Percentiles rank a stretch among this genome's conserved stretches.
These are phyloP conservation scores for Nothocercus nigrocapillus DNA, from an alignment of 2,113 vertebrate species.

Conservation along the genomic window DNA sequence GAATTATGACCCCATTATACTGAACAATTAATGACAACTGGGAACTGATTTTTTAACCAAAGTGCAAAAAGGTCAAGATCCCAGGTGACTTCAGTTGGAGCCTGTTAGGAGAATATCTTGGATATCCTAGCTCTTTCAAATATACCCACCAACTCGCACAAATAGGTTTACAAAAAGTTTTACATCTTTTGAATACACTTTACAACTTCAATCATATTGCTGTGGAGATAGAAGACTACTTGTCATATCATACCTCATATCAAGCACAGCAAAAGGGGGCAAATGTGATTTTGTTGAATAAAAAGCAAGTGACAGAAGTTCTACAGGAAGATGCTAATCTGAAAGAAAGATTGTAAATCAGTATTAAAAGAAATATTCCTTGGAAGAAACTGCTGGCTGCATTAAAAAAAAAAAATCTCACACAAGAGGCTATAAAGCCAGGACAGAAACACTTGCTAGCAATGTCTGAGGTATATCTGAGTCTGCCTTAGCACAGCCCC, in stretches of 20 bases:
- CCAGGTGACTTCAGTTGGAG: not conserved
- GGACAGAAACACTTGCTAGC: not conserved
- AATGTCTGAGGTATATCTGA: not conserved
- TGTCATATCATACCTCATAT: not conserved
- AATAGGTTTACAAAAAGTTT: not conserved
- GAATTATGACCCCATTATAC: not conserved
- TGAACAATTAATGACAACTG: not conserved
- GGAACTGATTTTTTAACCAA: not conserved
- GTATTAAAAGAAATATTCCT: not conserved
- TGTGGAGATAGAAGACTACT: not conserved
- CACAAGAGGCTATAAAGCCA: not conserved
- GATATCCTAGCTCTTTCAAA: not conserved
- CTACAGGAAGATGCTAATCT: not conserved
- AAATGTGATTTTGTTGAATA: not conserved
- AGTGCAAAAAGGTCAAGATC: not conserved
- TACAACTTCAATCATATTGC: not conserved
- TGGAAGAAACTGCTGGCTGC: not conserved
- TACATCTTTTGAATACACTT: not conserved
- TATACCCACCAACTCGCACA: not conserved
- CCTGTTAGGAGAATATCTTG: not conserved
- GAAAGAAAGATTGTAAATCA: not conserved
- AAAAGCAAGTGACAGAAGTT: not conserved
- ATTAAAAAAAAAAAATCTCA: not conserved
- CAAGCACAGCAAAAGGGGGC: not conserved
- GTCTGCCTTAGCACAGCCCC: not conserved